Evolutionary conservation across 1,140 invertebrate species (phyloP).

Genomic region (Cyclina sinensis): DNA sequence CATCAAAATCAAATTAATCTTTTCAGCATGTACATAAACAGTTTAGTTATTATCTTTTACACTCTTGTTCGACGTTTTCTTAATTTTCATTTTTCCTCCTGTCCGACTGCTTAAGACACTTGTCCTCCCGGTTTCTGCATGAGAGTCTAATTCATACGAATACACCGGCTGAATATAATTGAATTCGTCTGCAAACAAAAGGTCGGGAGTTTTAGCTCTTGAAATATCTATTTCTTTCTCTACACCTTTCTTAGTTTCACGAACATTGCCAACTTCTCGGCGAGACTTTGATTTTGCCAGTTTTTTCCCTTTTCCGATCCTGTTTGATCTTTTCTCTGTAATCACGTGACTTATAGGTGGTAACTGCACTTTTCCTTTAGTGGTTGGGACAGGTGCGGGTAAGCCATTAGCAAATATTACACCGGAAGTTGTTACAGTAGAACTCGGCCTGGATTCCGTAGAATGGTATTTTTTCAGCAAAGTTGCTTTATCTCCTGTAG

Average conservation of each 20-base stretch:
- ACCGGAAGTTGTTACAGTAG: not conserved
- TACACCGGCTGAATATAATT: slow-evolving; percentile 49
- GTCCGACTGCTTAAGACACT: not conserved
- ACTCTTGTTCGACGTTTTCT: not conserved
- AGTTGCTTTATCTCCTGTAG: not conserved
- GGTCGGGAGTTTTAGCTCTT: slow-evolving; percentile 32
- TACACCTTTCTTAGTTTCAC: not conserved
- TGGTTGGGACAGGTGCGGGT: not conserved
- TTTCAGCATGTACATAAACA: too few species aligned
- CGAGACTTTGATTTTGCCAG: not conserved
- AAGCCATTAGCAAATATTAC: not conserved
- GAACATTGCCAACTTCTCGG: not conserved
- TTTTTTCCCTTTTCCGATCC: not conserved
- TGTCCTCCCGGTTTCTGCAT: not conserved
- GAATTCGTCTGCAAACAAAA: slow-evolving; percentile 36
- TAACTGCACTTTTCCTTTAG: not conserved
- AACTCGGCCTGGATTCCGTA: not conserved
- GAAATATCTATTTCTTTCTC: not conserved
- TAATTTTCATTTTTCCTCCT: not conserved
- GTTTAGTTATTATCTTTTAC: too few species aligned
- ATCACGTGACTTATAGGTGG: slow-evolving; percentile 6
- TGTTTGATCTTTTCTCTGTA: not conserved
- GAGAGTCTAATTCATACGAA: slow-evolving; percentile 27
- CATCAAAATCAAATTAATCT: too few species aligned
- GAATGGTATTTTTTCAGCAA: slow-evolving; percentile 9